These are phyloP conservation scores for Eupeodes luniger DNA, from an alignment of 2,888 invertebrate species.

Conservation along the genomic window DNA sequence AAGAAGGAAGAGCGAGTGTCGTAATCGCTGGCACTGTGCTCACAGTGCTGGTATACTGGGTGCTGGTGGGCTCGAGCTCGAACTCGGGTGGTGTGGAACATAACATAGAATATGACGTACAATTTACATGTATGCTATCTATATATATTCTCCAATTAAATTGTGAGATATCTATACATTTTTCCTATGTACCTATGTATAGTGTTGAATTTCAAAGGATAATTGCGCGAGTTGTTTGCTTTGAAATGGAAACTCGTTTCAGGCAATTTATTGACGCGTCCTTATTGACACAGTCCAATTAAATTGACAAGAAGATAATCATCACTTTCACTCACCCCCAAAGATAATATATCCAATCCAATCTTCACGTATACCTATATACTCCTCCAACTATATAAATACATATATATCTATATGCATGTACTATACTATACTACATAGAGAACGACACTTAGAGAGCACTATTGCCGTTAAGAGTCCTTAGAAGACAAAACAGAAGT, in stretches of 20 bases:
- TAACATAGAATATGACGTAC: neutral
- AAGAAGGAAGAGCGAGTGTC: constrained; percentile 24
- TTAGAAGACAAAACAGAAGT: constrained; percentile 26
- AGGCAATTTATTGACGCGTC: constrained; percentile 70
- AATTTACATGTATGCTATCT: neutral
- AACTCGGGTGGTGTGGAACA: too few relatives aligned
- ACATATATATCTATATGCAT: too few relatives aligned
- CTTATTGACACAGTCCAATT: constrained; percentile 72
- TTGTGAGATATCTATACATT: constrained; percentile 48
- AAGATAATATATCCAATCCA: constrained; percentile 37
- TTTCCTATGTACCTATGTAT: constrained; percentile 35
- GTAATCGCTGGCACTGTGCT: constrained; percentile 46
- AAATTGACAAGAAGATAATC: constrained; percentile 72
- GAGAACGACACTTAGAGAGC: constrained; percentile 36
- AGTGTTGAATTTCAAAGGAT: constrained; percentile 75
- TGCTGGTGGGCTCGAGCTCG: neutral
- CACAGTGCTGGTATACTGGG: neutral
- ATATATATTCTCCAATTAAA: constrained; percentile 67
- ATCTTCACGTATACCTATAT: neutral
- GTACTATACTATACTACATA: too few relatives aligned
- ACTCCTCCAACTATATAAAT: neutral
- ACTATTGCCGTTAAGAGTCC: constrained; percentile 44
- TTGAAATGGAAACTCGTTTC: constrained; percentile 74
- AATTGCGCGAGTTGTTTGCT: constrained; percentile 73
- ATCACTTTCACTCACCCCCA: constrained; percentile 64